A percentile compares a stretch with the other conserved stretches of the same genome.
These are phyloP conservation scores for Hystrix cristata DNA, from an alignment of 2,113 vertebrate species.

Conservation along the genomic window DNA sequence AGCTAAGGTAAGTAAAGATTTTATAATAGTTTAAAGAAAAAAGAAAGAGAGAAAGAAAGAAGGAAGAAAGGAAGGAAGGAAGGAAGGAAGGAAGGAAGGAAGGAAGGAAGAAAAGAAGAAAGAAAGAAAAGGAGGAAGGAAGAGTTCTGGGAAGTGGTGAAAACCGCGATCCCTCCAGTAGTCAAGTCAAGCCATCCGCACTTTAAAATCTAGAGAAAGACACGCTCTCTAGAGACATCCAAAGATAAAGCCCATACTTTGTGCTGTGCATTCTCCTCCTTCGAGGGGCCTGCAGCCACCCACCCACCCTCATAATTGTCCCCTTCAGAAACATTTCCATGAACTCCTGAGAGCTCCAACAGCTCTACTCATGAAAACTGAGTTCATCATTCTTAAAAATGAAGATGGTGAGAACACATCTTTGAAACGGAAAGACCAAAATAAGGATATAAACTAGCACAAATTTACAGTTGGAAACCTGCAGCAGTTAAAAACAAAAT, in stretches of 20 bases:
- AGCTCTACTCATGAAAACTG: background rate
- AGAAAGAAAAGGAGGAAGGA: background rate
- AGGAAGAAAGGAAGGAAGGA: too few relatives aligned
- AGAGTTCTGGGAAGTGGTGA: background rate
- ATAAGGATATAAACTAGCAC: background rate
- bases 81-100: background rate
- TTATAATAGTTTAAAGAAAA: background rate
- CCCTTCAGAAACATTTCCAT: background rate
- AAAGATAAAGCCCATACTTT: background rate
- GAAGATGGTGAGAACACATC: background rate
- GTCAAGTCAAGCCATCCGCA: background rate
- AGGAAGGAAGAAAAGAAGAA: background rate
- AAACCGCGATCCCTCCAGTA: background rate
- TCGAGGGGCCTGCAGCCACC: background rate
- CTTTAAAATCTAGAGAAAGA: background rate
- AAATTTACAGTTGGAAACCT: background rate
- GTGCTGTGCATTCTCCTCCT: background rate
- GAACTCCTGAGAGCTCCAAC: background rate
- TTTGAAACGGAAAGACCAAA: background rate
- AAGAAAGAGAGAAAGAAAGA: too few relatives aligned
- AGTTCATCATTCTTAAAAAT: background rate
- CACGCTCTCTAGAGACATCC: background rate
- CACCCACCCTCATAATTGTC: background rate
- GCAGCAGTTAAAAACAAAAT: background rate
- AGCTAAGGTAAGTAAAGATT: background rate